Evolutionary conservation across 2,113 vertebrate species (phyloP).

Genomic region (Redunca redunca): DNA sequence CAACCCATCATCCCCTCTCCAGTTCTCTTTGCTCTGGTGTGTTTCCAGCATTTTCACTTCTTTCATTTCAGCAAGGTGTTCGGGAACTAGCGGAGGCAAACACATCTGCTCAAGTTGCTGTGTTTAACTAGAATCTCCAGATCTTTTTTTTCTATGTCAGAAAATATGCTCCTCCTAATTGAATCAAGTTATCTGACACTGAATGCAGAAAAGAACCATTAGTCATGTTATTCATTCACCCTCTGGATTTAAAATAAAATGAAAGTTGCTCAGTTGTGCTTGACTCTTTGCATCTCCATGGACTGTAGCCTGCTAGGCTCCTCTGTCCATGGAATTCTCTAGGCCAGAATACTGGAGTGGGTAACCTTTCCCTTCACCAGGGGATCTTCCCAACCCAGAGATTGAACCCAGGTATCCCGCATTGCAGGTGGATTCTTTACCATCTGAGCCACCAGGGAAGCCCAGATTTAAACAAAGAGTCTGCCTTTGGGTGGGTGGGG

Average conservation of each 20-base stretch:
- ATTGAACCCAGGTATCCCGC: not conserved
- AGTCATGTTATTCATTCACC: not conserved
- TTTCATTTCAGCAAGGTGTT: not conserved
- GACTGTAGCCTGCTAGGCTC: not conserved
- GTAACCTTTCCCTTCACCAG: not conserved
- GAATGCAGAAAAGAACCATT: not conserved
- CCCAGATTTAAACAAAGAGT: not conserved
- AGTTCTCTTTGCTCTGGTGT: not conserved
- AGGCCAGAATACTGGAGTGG: not conserved
- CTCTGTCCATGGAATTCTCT: not conserved
- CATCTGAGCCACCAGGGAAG: not conserved
- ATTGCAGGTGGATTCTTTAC: not conserved
- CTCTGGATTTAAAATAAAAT: not conserved
- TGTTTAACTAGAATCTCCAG: not conserved
- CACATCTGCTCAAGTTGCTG: not conserved
- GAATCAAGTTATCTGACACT: not conserved
- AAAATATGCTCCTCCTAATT: not conserved
- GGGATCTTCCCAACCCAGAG: not conserved
- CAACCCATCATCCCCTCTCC: not conserved
- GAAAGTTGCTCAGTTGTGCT: accelerated
- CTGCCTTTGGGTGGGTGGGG: not conserved
- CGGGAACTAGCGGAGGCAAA: not conserved
- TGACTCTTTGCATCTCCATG: not conserved
- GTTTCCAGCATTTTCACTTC: not conserved
- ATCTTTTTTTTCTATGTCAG: not conserved